Evolutionary conservation across 2,113 vertebrate genomes (phyloP).

Genomic region (Hypomesus transpacificus): DNA sequence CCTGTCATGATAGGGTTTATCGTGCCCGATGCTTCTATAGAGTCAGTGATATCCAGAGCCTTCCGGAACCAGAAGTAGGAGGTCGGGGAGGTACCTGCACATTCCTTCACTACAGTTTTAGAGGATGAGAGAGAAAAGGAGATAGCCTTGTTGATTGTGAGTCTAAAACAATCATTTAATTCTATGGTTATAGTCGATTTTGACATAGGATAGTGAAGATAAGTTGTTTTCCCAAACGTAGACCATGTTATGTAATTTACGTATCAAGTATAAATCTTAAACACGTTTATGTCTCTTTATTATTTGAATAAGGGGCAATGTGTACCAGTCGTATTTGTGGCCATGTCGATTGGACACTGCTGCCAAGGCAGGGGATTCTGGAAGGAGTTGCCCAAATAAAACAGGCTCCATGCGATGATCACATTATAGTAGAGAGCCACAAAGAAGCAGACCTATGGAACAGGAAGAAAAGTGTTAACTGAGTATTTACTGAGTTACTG

Average conservation of each 20-base stretch:
- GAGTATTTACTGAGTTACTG: neutral
- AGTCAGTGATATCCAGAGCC: slow-evolving; percentile 78
- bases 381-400: slow-evolving; percentile 79
- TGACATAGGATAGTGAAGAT: too few relatives aligned
- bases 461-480: slow-evolving; percentile 19
- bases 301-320: neutral
- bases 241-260: too few relatives aligned
- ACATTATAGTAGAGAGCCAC: slow-evolving; percentile 77
- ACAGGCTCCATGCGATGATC: slow-evolving; percentile 77
- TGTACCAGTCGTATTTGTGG: slow-evolving; percentile 66
- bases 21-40: slow-evolving; percentile 68
- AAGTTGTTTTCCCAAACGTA: too few relatives aligned
- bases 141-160: neutral
- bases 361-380: slow-evolving; percentile 78
- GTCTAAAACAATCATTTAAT: too few relatives aligned
- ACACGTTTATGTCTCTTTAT: too few relatives aligned
- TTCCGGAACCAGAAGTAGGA: slow-evolving; percentile 83
- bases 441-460: slow-evolving; percentile 74
- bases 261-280: too few relatives aligned
- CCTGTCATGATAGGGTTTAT: slow-evolving; percentile 70
- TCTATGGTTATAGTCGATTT: too few relatives aligned
- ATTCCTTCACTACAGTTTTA: slow-evolving; percentile 70
- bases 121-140: neutral
- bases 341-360: slow-evolving; percentile 68
- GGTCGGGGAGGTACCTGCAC: slow-evolving; percentile 70